Percentiles rank a stretch among this genome's conserved stretches.
Conservation (phyloP, 1,140 invertebrate species). For the Neodiprion virginianus region DNA sequence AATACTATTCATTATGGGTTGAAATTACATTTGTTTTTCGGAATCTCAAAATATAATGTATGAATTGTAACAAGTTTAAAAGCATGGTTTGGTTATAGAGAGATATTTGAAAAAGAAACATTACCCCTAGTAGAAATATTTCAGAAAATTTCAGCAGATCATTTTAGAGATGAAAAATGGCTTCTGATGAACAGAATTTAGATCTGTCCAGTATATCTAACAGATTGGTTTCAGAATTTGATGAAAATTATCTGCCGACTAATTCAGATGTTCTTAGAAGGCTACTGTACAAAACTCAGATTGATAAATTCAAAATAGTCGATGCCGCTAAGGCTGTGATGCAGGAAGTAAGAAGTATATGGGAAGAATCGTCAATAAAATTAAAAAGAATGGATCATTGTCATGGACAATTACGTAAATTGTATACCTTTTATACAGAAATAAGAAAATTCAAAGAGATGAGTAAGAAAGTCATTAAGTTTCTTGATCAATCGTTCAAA, state of each 20-base stretch:
- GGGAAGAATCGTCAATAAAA: slow-evolving; percentile 10
- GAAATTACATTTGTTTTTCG: no score
- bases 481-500: no score
- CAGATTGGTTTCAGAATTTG: slow-evolving; percentile 10
- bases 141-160: slow-evolving; percentile 9
- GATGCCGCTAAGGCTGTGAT: slow-evolving; percentile 8
- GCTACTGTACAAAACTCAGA: slow-evolving; percentile 12
- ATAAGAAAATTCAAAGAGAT: no score
- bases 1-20: no score
- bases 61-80: no score
- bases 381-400: slow-evolving; percentile 3
- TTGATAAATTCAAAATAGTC: slow-evolving; percentile 12
- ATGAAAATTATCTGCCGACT: slow-evolving; percentile 11
- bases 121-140: slow-evolving; percentile 5
- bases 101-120: no score
- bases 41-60: no score
- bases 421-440: no score
- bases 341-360: slow-evolving; percentile 18
- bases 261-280: slow-evolving; percentile 19
- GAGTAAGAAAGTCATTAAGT: no score
- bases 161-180: slow-evolving; percentile 16
- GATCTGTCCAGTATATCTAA: neutral
- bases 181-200: slow-evolving; percentile 18
- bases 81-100: no score
- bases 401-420: neutral